Base-by-base conservation (phyloP, 2,113 vertebrate species). In the Amphiprion ocellaris region DNA sequence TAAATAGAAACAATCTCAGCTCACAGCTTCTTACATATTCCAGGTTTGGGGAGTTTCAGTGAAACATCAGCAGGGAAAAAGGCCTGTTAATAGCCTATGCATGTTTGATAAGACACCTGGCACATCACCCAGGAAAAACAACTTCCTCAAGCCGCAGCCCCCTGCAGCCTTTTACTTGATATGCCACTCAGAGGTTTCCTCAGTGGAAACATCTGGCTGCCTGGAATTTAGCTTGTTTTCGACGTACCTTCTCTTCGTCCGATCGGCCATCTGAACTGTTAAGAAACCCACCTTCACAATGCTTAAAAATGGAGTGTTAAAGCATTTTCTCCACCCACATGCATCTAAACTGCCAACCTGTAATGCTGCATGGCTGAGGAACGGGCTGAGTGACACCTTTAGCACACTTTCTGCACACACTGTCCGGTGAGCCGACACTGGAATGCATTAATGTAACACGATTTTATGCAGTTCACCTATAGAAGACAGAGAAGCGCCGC, bases 81-180 rank as follows among this genome's bases (percentile, higher is more conserved):
- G 8, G 33, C 21, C 30, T 73, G 62, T 75, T 60, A 71, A 54
- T 10, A 52, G 26, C 14, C 19, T 30, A 47, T 74, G 39, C 47
- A 67, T 82, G 78, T 81, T 86, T 68, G 72, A 79, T 76, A 73
- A 82, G 59, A 47, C 69, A 76, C 71, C 49, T 70, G 75, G 72
- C 28, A 49, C 50, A 61, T 41, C 53, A n/a, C 41, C n/a, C 26
- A 12, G 2, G 3, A 2, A 46, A 58, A 30, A 64, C 8, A 44
- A 55, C 66, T 46, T 67, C 44, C 30, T n/a, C 19, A 54, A 76
- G 19, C 3, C 28, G 59, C 16, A 63, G 63, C 50, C 24, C n/a
- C 62, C 56, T 24, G 54, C 74, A 72, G 54, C 23, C 17, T 85
- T 80, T 72, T 33, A n/a, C 8, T 64, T 55, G 21, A 55, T 17